phyloP scores from a whole-genome alignment of 2,113 vertebrate species.

The Myotis davidii region DNA sequence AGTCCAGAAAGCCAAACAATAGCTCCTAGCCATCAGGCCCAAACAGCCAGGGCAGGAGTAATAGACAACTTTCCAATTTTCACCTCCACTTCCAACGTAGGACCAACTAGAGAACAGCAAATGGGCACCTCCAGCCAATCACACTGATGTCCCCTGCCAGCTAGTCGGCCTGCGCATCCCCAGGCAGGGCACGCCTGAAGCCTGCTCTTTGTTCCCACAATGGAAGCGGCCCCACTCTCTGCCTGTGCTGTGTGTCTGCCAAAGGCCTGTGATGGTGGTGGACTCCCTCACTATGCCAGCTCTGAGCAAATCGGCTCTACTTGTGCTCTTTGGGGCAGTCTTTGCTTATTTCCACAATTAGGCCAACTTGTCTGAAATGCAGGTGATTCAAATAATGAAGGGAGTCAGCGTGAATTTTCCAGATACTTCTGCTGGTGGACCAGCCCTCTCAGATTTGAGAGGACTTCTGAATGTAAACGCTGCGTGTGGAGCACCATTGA shows the following conservation, averaged over 20 bases:
- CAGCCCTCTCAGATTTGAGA: neutral
- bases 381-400: neutral
- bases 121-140: neutral
- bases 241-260: neutral
- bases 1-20: neutral
- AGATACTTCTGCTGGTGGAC: neutral
- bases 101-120: neutral
- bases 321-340: neutral
- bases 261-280: neutral
- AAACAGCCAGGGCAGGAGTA: neutral
- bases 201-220: neutral
- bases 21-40: neutral
- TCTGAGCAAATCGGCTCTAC: neutral
- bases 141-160: neutral
- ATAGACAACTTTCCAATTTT: neutral
- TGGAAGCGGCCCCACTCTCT: neutral
- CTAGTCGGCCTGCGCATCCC: no score
- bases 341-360: constrained; percentile 12
- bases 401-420: neutral
- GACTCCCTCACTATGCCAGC: neutral
- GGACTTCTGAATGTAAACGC: neutral
- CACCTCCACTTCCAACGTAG: neutral
- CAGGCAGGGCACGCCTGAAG: neutral
- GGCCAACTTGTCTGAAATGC: neutral
- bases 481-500: neutral